Evolutionary conservation across 2,797 vertebrate genomes (phyloP), one percentile per base, ranked within the genome.

Genomic region (Scolopax bukidnonensis): DNA sequence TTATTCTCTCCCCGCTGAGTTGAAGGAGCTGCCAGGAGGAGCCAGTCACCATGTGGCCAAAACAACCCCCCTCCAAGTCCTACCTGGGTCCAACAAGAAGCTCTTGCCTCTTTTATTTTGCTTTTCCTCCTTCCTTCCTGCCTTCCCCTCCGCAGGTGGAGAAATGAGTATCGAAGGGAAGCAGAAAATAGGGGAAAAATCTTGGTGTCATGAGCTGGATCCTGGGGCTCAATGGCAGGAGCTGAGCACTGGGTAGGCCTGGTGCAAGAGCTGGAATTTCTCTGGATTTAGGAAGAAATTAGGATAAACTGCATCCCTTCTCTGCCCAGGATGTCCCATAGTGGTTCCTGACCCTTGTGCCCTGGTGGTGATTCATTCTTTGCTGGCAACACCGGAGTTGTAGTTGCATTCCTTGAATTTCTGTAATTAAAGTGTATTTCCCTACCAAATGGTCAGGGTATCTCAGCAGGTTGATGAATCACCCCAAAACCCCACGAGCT

Each of bases 361-460:
- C 3, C 1, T 1, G 75, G 30, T 6, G 54, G 56, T 69, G 95
- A 89, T 68, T 95, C 85, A 57, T 38, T 64, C 85, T 85, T 95
- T 11, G 2, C 38, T 12, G 13, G 90, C 85, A 96, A 85, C 87
- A 50, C 87, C 60, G 14, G 75, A 25, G 74, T 95, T 94, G 90
- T 84, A 90, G 93, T 81, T 41, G 14, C 85, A 33, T 67, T 86
- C 95, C 94, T 82, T 82, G 88, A 47, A 67, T 94, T 96, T 61
- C 92, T 95, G 86, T 83, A 67, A 89, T 69, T 94, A 87, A 57
- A 93, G 82, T 24, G 59, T 64, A 11, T 95, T 97, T 95, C 88
- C 77, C 69, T 65, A 84, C 94, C 87, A 75, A 90, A 92, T 5
- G 11, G 78, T 81, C 1, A 14, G 47, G 70, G 38, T 60, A 47